phyloP scores from a whole-genome alignment of 2,113 vertebrate genomes.

The Sander vitreus region DNA sequence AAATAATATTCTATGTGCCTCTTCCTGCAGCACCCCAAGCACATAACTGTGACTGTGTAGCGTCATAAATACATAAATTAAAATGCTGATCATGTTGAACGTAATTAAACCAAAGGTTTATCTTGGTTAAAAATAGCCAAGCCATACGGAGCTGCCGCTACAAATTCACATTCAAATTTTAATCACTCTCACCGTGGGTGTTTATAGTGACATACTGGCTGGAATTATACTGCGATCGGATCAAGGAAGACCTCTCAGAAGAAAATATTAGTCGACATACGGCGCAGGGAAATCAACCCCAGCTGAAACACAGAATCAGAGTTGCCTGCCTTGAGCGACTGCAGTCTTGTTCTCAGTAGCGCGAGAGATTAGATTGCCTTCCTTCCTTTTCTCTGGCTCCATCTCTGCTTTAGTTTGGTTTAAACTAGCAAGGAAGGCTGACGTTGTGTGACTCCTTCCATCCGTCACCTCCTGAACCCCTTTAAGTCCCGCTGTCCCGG shows the following conservation, averaged over 20 bases:
- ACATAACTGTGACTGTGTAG: neutral
- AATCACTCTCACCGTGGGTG: neutral
- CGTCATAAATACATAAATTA: neutral
- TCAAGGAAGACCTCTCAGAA: constrained; percentile 2
- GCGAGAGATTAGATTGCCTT: neutral
- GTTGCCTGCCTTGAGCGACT: constrained; percentile 8
- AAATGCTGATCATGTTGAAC: constrained; percentile 16
- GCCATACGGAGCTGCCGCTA: neutral
- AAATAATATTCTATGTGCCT: neutral
- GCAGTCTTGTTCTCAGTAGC: constrained; percentile 44
- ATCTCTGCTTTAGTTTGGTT: constrained; percentile 44
- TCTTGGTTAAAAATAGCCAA: neutral
- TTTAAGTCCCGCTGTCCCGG: neutral
- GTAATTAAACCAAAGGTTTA: neutral
- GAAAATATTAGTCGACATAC: neutral
- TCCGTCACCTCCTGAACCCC: constrained; percentile 19
- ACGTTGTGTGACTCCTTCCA: constrained; percentile 13
- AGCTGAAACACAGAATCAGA: constrained; percentile 17
- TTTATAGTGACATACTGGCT: neutral
- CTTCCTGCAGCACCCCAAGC: neutral
- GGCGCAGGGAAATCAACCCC: neutral
- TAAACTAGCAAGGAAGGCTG: neutral
- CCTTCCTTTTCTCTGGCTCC: neutral
- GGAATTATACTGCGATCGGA: neutral
- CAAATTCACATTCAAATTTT: neutral